Conservation (phyloP, 1,140 invertebrate species). For the Leptonema lineaticorne region DNA sequence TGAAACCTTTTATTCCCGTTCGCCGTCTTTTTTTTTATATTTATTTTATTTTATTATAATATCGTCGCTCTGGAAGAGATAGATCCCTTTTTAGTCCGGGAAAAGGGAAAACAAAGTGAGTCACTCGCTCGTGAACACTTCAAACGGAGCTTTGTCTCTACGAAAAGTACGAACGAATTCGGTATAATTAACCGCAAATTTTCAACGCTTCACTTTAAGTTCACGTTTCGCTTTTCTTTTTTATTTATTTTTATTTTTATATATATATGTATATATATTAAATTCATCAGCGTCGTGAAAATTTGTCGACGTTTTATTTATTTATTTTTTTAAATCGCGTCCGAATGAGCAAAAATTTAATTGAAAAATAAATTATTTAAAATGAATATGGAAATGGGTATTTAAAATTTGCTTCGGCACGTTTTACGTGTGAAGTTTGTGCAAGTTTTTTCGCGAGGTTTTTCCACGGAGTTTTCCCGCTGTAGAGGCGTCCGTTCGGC, state of each 20-base stretch:
- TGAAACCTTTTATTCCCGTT: too few relatives aligned
- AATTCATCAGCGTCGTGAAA: too few relatives aligned
- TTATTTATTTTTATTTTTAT: background rate
- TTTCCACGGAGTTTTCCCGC: background rate
- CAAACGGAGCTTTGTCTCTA: constrained; percentile 10
- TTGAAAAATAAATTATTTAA: background rate
- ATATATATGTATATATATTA: background rate
- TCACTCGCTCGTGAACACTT: constrained; percentile 14
- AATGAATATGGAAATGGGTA: background rate
- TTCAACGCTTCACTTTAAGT: background rate
- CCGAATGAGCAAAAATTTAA: too few relatives aligned
- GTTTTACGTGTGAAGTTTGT: background rate
- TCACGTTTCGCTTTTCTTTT: background rate
- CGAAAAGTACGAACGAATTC: background rate
- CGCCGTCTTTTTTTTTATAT: too few relatives aligned
- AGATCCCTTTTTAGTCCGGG: too few relatives aligned
- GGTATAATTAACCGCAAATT: constrained; percentile 6
- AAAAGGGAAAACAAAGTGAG: background rate
- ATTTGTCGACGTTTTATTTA: too few relatives aligned
- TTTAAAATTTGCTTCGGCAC: background rate
- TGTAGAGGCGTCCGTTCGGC: constrained; percentile 13
- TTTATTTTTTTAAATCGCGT: background rate
- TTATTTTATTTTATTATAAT: too few relatives aligned
- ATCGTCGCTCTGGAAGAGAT: too few relatives aligned
- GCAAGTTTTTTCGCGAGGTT: constrained; percentile 13